Evolutionary conservation across 2,888 invertebrate species (phyloP), one percentile per base, ranked within the genome.

Genomic region (Drosophila hamatofila): DNA sequence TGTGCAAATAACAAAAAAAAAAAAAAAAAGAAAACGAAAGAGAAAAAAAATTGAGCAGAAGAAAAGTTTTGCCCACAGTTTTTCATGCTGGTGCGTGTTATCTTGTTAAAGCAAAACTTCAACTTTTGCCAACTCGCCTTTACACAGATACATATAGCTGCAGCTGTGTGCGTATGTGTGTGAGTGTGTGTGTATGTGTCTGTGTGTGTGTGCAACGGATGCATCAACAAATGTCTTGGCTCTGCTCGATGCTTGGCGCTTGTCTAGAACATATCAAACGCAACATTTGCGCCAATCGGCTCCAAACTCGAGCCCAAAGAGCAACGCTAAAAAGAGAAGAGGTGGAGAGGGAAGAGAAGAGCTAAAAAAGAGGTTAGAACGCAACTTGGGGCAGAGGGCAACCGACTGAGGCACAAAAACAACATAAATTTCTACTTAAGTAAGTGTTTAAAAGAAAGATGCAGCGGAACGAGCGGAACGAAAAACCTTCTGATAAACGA

Each of bases 21-120:
- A 27, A 35, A 25, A 39, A 9, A 14, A 7, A 27, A 2, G 8
- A 30, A 2, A 30, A 25, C 3, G 5, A 25, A 25, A 25, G 2
- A 23, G 1, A 44, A 48, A 27, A n/a, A 46, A 25, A 46, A 49
- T 12, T 1, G 18, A 49, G 18, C 48, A 12, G 35, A 52, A 16
- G 30, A 33, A 54, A 84, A 86, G 70, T 78, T 87, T 81, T 84
- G 80, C 81, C 83, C 83, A 80, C 80, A 78, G 81, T 81, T 88
- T 88, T 88, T 87, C 80, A 86, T 88, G 87, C 87, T 88, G 87
- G 87, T 81, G 88, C 83, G 80, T 87, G 88, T 87, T 88, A 88
- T 88, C 87, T 87, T 86, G 86, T 87, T 87, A 85, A 87, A 85
- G 82, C 72, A 87, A 86, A 86, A 88, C 79, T 83, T 83, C 39